Percentiles rank a stretch among this genome's conserved stretches.
phyloP scores from a whole-genome alignment of 2,888 invertebrate genomes.

The Machimus rusticus region DNA sequence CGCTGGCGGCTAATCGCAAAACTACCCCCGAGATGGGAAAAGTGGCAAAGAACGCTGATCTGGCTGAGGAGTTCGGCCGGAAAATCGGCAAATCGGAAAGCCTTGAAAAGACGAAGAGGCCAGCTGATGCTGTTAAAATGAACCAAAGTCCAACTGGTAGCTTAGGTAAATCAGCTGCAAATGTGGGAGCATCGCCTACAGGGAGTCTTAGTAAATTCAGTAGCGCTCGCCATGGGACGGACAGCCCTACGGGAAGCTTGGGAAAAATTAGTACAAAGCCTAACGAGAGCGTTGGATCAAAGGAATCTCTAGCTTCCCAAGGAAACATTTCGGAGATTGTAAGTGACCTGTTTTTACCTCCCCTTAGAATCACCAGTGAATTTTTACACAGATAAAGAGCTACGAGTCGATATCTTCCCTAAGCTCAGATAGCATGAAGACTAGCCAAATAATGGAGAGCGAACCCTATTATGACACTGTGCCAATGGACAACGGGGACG shows the following conservation, averaged over 20 bases:
- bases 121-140: conserved; percentile 51
- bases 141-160: conserved; percentile 60
- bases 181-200: conserved; percentile 59
- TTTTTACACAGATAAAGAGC: conserved; percentile 67
- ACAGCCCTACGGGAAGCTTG: conserved; percentile 53
- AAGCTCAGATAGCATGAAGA: conserved; percentile 68
- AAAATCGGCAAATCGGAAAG: conserved; percentile 62
- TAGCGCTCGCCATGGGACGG: conserved; percentile 51
- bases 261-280: conserved; percentile 56
- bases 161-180: conserved; percentile 57
- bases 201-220: conserved; percentile 57
- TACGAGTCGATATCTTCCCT: conserved; percentile 72
- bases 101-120: conserved; percentile 56
- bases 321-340: conserved; percentile 62
- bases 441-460: conserved; percentile 66
- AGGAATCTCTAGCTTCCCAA: conserved; percentile 62
- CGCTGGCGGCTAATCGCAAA: conserved; percentile 58
- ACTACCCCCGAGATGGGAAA: conserved; percentile 61
- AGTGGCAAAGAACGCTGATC: conserved; percentile 56
- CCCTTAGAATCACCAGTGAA: neutral
- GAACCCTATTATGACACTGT: conserved; percentile 79
- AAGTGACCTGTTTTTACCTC: conserved; percentile 41
- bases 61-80: conserved; percentile 61
- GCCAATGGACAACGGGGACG: conserved; percentile 71
- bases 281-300: conserved; percentile 60